Percentiles rank a stretch among this genome's conserved stretches.
Evolutionary conservation across 2,888 invertebrate species (phyloP).

Genomic region (Yponomeuta cagnagella): DNA sequence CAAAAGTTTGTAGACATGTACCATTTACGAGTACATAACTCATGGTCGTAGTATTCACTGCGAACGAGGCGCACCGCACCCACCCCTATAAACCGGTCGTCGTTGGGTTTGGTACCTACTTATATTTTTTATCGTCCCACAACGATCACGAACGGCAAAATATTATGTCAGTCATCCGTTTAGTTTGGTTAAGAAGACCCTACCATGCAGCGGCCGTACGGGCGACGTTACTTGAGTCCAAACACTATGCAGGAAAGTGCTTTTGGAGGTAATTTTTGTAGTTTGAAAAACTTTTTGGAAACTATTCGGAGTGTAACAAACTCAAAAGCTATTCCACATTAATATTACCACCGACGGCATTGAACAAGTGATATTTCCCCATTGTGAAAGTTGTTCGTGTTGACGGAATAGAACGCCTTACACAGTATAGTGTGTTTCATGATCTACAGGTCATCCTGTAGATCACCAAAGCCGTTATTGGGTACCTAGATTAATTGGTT

Average conservation of each 20-base stretch:
- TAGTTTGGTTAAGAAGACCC: constrained; percentile 24
- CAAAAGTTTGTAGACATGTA: too few relatives aligned
- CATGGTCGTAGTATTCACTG: background rate
- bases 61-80: constrained; percentile 1
- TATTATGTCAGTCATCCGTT: constrained; percentile 28
- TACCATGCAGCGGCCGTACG: constrained; percentile 62
- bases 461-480: too few relatives aligned
- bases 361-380: too few relatives aligned
- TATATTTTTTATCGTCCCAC: background rate
- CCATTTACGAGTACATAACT: too few relatives aligned
- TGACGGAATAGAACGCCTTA: too few relatives aligned
- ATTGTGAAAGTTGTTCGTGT: too few relatives aligned
- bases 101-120: background rate
- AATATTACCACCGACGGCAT: too few relatives aligned
- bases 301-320: background rate
- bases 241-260: constrained; percentile 57
- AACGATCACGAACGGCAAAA: constrained; percentile 48
- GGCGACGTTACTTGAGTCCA: constrained; percentile 47
- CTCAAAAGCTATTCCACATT: too few relatives aligned
- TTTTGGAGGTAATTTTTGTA: constrained; percentile 43
- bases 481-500: too few relatives aligned
- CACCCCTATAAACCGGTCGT: background rate
- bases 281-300: constrained; percentile 19
- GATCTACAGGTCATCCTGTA: too few relatives aligned
- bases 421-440: too few relatives aligned